Evolutionary conservation across 2,888 invertebrate species (phyloP).

Genomic region (Lithosia quadra): DNA sequence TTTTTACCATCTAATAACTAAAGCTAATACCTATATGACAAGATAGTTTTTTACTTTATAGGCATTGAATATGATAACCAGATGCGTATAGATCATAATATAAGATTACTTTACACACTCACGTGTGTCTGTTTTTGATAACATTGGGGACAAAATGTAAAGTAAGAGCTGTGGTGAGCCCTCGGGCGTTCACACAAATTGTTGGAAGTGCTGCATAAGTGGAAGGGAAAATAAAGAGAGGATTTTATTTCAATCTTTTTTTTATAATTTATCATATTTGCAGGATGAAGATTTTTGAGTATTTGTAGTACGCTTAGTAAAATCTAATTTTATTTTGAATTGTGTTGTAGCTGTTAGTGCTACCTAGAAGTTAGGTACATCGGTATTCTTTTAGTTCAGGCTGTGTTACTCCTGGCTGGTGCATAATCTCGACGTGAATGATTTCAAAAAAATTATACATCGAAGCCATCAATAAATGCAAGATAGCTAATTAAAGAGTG

Average conservation of each 20-base stretch:
- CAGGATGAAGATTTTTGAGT: too few species aligned
- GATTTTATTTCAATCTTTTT: neutral
- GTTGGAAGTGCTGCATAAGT: neutral
- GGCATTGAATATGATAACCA: neutral
- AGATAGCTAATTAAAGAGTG: too few species aligned
- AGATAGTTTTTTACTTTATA: too few species aligned
- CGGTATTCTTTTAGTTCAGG: neutral
- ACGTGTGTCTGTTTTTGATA: neutral
- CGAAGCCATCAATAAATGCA: too few species aligned
- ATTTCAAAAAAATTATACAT: too few species aligned
- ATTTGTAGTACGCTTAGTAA: too few species aligned
- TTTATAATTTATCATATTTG: too few species aligned
- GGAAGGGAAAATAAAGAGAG: neutral
- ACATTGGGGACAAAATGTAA: constrained; percentile 1
- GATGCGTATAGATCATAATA: neutral
- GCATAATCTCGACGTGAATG: too few species aligned
- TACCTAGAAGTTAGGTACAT: neutral
- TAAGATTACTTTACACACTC: neutral
- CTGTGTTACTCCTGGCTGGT: neutral
- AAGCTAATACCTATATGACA: too few species aligned
- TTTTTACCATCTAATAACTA: too few species aligned
- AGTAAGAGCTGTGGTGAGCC: neutral
- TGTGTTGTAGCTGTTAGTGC: neutral
- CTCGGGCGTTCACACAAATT: neutral
- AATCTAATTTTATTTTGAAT: too few species aligned